Conservation (phyloP, 1,140 invertebrate species). For the Macrotrachela quadricornifera region DNA sequence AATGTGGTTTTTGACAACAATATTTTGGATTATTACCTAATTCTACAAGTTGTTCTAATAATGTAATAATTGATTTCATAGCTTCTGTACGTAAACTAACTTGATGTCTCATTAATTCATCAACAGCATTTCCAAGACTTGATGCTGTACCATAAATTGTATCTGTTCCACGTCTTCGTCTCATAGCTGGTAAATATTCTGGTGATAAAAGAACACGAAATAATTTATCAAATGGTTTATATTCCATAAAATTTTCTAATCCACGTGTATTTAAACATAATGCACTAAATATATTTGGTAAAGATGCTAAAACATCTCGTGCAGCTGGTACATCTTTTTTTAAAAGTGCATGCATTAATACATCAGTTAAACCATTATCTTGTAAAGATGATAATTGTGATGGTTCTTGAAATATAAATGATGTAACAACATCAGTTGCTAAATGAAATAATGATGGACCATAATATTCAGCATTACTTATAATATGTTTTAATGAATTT, state of each 20-base stretch:
- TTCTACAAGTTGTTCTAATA: conserved; percentile 34
- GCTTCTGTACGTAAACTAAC: conserved; percentile 57
- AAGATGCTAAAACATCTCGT: conserved; percentile 59
- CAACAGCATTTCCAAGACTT: conserved; percentile 71
- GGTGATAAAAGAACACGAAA: conserved; percentile 58
- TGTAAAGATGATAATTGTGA: conserved; percentile 53
- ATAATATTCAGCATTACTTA: conserved; percentile 76
- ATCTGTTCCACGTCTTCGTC: conserved; percentile 53
- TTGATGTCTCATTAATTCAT: conserved; percentile 74
- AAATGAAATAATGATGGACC: conserved; percentile 64
- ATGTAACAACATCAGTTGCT: conserved; percentile 70
- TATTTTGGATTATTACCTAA: conserved; percentile 56
- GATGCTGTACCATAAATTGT: conserved; percentile 45
- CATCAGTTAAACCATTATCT: conserved; percentile 68
- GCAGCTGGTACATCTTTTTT: conserved; percentile 70
- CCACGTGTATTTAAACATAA: conserved; percentile 63
- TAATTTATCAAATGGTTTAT: conserved; percentile 59
- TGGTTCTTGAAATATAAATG: conserved; percentile 78
- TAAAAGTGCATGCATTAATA: conserved; percentile 59
- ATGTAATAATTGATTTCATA: conserved; percentile 54
- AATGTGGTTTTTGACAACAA: conserved; percentile 51
- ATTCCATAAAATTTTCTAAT: conserved; percentile 53
- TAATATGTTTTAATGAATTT: conserved; percentile 60
- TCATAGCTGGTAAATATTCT: conserved; percentile 62
- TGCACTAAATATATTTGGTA: conserved; percentile 75